Base-by-base conservation (phyloP, 2,888 invertebrate genomes). In the Galeruca laticollis region DNA sequence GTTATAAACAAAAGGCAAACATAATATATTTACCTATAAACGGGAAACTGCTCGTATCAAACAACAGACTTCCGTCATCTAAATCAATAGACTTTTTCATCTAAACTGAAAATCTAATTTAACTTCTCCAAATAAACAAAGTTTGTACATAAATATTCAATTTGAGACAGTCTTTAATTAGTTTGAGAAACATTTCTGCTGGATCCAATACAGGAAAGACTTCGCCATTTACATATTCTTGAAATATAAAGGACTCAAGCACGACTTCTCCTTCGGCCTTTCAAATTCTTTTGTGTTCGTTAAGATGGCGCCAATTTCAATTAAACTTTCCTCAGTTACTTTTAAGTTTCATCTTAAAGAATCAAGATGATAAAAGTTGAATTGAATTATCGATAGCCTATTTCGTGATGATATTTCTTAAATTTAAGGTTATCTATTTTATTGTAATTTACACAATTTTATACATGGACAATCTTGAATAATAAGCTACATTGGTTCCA, bases 111-210 rank as follows among this genome's bases (percentile, higher is more conserved):
- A 66, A 66, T 33, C 37, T 59, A 66, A 66, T 66, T 66, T 59
- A 66, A 66, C 66, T 66, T 66, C 57, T 65, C 6, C 57, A 57
- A 10, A 59, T 66, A 66, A 66, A 66, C 59, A 60, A 66, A 66
- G 59, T 66, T 66, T 66, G 66, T 66, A 66, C 66, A 66, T 66
- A 66, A 66, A 66, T 66, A 66, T 66, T 66, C 66, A 66, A 66
- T 66, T 60, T 60, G 66, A 59, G 66, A 66, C 66, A 66, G 66
- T 66, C 26, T 59, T 66, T 66, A 66, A 66, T 66, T 66, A 66
- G 66, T 66, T 66, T 60, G 51, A 66, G 66, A 66, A 66, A 66
- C 66, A 66, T 66, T 59, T 66, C 35, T 18, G 66, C 59, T 20
- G 59, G 49, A 66, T 66, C 65, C 35, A 52, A 37, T 59, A 59